Evolutionary conservation across 2,797 vertebrate genomes (phyloP), one percentile per base, ranked within the genome.

Genomic region (Enteromius anoplus): DNA sequence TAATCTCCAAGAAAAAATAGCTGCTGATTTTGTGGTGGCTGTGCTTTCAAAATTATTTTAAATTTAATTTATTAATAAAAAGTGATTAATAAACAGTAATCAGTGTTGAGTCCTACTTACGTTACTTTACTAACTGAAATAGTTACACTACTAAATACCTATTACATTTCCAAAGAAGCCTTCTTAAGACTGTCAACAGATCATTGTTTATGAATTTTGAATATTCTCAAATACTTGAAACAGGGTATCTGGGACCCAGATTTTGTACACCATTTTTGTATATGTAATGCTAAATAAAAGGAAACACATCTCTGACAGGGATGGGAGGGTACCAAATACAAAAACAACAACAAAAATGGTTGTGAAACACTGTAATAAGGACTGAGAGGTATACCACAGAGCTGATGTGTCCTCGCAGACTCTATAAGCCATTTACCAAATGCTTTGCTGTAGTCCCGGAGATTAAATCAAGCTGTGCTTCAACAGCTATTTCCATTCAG

Each of bases 401-500:
- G 62, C 29, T 66, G 12, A 66, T 32, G 29, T 68, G 29, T 58
- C 23, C 53, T 60, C 68, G 40, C 68, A 45, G 37, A 58, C 66
- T 60, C 49, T 23, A 17, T 55, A 82, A 66, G 9, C 75, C 9
- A 70, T 69, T 77, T 69, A 51, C 51, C 51, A 70, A 77, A n/a
- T 5, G 23, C 73, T 45, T 47, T 1, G 23, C 34, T 49, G 49
- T 75, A 62, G 53, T 77, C 65, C 73, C 88, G 85, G 88, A 92
- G 85, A 89, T 91, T 92, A 92, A 19, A 58, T 80, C 80, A 72
- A 79, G 51, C 64, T 58, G 68, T 45, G 92, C 90, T 88, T 81
- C 88, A 81, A 76, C 72, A 70, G 91, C 66, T 64, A 89, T 85
- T 86, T 84, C 80, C 86, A 93, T 91, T 92, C 93, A 92, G 92